Percentiles rank a stretch among this genome's conserved stretches.
Conservation (phyloP, 2,797 vertebrate genomes). For the Amphiprion clarkii region DNA sequence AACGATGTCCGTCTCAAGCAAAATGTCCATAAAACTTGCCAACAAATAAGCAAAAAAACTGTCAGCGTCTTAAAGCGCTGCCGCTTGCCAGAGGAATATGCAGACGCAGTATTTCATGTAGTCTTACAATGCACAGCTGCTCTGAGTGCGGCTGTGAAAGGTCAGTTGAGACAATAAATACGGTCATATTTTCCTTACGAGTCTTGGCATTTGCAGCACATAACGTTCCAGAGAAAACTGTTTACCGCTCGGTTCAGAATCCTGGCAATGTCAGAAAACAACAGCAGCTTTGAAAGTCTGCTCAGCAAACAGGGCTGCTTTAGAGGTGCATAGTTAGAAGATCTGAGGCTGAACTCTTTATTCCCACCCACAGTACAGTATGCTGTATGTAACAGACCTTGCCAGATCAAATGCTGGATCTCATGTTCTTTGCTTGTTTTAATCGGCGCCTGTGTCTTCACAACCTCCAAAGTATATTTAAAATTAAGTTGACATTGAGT, state of each 20-base stretch:
- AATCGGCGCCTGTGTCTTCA: background rate
- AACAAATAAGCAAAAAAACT: background rate
- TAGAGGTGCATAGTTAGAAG: too few relatives aligned
- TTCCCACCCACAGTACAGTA: background rate
- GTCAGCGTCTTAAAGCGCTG: background rate
- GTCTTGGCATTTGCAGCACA: background rate
- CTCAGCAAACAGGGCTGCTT: too few relatives aligned
- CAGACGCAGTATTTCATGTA: conserved; percentile 14
- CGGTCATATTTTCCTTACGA: background rate
- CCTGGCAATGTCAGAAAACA: background rate
- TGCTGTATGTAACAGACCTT: background rate
- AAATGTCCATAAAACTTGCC: background rate
- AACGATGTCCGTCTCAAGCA: background rate
- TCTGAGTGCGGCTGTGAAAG: conserved; percentile 22
- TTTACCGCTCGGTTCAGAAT: conserved; percentile 2
- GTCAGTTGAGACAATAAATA: conserved; percentile 16
- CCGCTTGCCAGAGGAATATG: background rate
- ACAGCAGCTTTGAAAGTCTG: background rate
- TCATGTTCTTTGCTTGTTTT: background rate
- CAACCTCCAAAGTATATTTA: background rate
- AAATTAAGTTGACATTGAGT: background rate
- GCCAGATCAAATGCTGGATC: conserved; percentile 12
- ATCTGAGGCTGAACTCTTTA: background rate
- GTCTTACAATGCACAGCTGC: conserved; percentile 15
- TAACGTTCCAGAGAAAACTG: background rate